These are phyloP conservation scores for Artibeus lituratus DNA, from an alignment of 2,797 vertebrate species.

Conservation along the genomic window DNA sequence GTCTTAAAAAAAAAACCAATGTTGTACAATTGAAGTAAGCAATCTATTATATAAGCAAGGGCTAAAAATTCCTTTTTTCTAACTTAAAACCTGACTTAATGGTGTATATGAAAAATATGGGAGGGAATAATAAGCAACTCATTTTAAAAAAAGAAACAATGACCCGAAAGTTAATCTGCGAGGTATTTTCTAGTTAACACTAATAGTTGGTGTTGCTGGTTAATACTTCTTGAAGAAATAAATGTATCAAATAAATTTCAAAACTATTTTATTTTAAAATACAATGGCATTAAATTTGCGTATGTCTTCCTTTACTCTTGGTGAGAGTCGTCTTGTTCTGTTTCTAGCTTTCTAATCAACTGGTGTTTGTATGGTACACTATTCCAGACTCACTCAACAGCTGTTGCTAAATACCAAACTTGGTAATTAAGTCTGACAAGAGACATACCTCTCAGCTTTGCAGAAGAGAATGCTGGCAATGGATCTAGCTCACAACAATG, in stretches of 20 bases:
- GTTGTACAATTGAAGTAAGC: background rate
- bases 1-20: background rate
- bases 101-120: background rate
- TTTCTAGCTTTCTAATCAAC: constrained; percentile 68
- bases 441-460: constrained; percentile 68
- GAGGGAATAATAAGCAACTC: background rate
- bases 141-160: constrained; percentile 40
- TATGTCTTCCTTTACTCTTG: background rate
- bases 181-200: constrained; percentile 50
- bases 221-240: constrained; percentile 34
- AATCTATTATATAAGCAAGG: background rate
- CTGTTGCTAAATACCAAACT: constrained; percentile 78
- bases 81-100: constrained; percentile 16
- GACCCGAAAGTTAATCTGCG: background rate
- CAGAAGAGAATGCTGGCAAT: constrained; percentile 59
- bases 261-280: constrained; percentile 1
- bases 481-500: constrained; percentile 21
- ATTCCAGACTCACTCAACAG: constrained; percentile 70
- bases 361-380: constrained; percentile 22
- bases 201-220: background rate
- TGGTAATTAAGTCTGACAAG: constrained; percentile 74
- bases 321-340: background rate
- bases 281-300: background rate
- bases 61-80: background rate
- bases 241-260: background rate